Base-by-base conservation (phyloP, 2,113 vertebrate species). In the Aspiorhynchus laticeps region DNA sequence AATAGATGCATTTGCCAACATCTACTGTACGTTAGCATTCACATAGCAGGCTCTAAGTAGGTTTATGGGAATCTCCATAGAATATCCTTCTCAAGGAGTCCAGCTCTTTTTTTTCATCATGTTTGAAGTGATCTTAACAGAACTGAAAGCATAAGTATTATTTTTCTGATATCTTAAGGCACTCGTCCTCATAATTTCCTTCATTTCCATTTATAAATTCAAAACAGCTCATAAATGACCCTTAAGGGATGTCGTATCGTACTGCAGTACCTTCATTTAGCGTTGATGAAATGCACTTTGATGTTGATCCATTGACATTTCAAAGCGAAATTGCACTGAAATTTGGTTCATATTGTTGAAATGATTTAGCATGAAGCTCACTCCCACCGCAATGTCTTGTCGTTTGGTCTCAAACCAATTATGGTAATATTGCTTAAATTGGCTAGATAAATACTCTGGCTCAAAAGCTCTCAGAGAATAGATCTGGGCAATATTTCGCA, bases 361-460 rank as follows among this genome's bases (percentile, higher is more conserved):
- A 84, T 85, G 10, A 87, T 87, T 82, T 31, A 74, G 43, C 46
- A 71, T 33, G 79, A 80, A 65, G n/a, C 51, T 86, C n/a, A 38
- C 69, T 89, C 26, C 43, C 56, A 84, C 28, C 53, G 48, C 41
- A 53, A 79, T 53, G 56, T 76, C 82, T 87, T 63, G 38, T 83
- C 53, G 5, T 74, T 69, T 71, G 69, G 41, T 53, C 59, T 79
- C 77, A 59, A n/a, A 80, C 69, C 69, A 65, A 86, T 86, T 74
- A 82, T 71, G 71, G 38, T 83, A 76, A 77, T 83, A 71, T 79
- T 76, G 43, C 82, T 46, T 82, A 69, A 67, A 41, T 56, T 67
- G 86, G 71, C 48, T 80, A 63, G 78, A 85, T 86, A 76, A 78
- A 81, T 59, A 48, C 71, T 41, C 51, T 53, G 73, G 63, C 85